Evolutionary conservation across 2,888 invertebrate species (phyloP).

Genomic region (Leptopterna dolabrata): DNA sequence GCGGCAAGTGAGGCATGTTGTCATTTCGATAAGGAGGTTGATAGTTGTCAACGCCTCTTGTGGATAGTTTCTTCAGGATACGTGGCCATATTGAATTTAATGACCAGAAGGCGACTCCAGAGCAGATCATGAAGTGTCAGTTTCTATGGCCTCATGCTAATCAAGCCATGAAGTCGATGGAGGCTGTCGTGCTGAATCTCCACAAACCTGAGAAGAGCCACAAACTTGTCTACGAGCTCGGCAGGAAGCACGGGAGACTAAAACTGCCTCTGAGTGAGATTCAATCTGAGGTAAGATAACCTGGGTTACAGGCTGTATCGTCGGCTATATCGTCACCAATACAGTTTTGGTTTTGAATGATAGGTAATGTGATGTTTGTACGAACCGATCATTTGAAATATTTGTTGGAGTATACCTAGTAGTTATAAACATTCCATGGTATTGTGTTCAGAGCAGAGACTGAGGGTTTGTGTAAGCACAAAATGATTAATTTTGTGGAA

Average conservation of each 20-base stretch:
- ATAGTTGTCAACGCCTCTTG: background rate
- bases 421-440: too few species aligned
- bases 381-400: too few species aligned
- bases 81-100: background rate
- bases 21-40: too few species aligned
- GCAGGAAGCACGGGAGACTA: slow-evolving; percentile 29
- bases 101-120: slow-evolving; percentile 34
- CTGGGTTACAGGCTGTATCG: too few species aligned
- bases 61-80: slow-evolving; percentile 21
- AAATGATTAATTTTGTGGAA: too few species aligned
- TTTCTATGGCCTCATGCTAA: slow-evolving; percentile 47
- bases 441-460: too few species aligned
- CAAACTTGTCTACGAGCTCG: background rate
- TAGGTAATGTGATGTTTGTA: too few species aligned
- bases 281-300: background rate
- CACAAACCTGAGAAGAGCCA: slow-evolving; percentile 5
- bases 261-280: slow-evolving; percentile 12
- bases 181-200: background rate
- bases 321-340: too few species aligned
- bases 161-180: slow-evolving; percentile 21
- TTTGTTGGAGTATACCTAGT: too few species aligned
- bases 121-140: slow-evolving; percentile 15
- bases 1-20: too few species aligned
- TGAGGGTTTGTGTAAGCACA: too few species aligned
- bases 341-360: too few species aligned